Evolutionary conservation across 2,888 invertebrate genomes (phyloP).

Genomic region (Philhelius pedissequus): DNA sequence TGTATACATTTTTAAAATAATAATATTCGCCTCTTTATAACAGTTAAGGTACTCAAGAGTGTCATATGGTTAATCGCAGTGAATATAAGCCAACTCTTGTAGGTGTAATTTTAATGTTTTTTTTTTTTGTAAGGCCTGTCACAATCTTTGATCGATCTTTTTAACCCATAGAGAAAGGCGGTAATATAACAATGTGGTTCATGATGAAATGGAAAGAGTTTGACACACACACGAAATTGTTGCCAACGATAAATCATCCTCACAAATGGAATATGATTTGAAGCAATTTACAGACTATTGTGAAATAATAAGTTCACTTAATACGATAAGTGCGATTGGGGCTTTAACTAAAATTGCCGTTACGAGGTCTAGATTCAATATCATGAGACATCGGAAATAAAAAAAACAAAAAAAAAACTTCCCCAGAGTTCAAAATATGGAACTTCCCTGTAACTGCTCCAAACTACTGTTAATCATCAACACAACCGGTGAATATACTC

Average conservation of each 20-base stretch:
- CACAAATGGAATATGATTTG: background rate
- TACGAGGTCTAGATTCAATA: background rate
- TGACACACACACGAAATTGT: background rate
- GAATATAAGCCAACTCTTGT: background rate
- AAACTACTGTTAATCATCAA: background rate
- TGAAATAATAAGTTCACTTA: background rate
- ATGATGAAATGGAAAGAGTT: background rate
- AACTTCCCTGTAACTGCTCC: background rate
- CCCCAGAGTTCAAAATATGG: background rate
- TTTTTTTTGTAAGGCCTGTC: conserved; percentile 23
- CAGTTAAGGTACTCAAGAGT: conserved; percentile 37
- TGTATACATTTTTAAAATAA: background rate
- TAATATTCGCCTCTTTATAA: background rate
- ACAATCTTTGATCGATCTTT: conserved; percentile 38
- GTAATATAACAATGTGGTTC: background rate
- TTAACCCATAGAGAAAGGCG: background rate
- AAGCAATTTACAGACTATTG: background rate
- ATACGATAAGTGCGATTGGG: background rate
- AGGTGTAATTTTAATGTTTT: conserved; percentile 27
- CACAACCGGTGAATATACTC: conserved; percentile 23
- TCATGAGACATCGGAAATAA: background rate
- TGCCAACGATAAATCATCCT: conserved; percentile 7
- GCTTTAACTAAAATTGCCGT: background rate
- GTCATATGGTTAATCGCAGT: conserved; percentile 54
- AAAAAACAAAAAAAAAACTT: background rate